phyloP scores from a whole-genome alignment of 2,888 invertebrate species.

The Diarsia brunnea region DNA sequence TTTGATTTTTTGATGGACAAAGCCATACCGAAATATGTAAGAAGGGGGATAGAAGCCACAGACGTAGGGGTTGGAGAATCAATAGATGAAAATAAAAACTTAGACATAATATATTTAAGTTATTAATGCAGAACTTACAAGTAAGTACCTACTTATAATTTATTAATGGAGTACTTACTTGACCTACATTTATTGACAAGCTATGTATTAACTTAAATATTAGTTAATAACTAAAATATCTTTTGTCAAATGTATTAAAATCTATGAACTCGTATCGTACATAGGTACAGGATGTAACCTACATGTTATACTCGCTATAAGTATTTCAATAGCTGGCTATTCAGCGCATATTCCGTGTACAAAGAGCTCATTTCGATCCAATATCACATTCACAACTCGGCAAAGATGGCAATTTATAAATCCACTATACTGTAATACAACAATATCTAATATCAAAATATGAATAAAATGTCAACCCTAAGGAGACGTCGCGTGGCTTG shows the following conservation, averaged over 20 bases:
- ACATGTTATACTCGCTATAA: background rate
- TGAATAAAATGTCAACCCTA: background rate
- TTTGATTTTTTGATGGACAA: no score
- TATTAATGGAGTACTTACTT: background rate
- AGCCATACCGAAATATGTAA: background rate
- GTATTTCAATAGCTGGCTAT: background rate
- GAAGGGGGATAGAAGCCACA: background rate
- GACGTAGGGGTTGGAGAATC: background rate
- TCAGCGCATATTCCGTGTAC: background rate
- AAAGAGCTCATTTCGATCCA: background rate
- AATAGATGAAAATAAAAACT: background rate
- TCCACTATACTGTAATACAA: background rate
- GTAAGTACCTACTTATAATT: background rate
- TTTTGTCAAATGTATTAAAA: no score
- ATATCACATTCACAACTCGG: background rate
- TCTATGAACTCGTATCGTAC: no score
- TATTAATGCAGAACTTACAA: background rate
- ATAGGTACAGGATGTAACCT: no score
- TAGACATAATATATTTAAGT: background rate
- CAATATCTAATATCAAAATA: background rate
- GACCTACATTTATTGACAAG: background rate
- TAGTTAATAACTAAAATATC: no score
- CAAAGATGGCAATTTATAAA: background rate
- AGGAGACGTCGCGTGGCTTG: background rate
- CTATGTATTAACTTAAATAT: background rate